phyloP scores from a whole-genome alignment of 2,797 vertebrate species.

The Dryobates pubescens region DNA sequence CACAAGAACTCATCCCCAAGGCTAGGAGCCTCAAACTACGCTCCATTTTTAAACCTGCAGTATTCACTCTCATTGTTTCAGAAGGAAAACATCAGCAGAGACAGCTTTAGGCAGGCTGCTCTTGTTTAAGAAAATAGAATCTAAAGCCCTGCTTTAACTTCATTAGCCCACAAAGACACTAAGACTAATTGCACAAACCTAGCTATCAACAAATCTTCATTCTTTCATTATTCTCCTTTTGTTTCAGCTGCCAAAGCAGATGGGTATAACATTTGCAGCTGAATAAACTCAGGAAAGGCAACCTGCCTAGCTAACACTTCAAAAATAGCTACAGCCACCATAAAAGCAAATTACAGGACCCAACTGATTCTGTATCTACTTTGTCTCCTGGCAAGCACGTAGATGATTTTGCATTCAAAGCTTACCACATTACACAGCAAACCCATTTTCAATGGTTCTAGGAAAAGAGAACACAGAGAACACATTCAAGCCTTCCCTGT shows the following conservation, averaged over 20 bases:
- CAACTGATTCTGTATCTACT: neutral
- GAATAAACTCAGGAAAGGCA: neutral
- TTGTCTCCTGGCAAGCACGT: neutral
- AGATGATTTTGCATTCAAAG: neutral
- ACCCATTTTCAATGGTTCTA: neutral
- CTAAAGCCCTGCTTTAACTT: slow-evolving; percentile 23
- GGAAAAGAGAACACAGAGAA: neutral
- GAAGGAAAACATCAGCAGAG: neutral
- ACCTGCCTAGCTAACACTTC: neutral
- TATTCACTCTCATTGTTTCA: neutral
- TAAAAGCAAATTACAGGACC: neutral
- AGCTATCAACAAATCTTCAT: slow-evolving; percentile 16
- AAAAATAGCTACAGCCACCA: neutral
- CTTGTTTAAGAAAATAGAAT: neutral
- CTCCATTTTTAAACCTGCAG: slow-evolving; percentile 34
- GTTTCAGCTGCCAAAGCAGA: neutral
- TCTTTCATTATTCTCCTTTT: slow-evolving; percentile 20
- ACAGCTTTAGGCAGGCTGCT: neutral
- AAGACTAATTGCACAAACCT: neutral
- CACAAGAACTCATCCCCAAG: slow-evolving; percentile 1
- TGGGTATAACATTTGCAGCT: neutral
- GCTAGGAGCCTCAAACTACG: neutral
- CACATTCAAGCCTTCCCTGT: neutral
- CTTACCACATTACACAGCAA: neutral
- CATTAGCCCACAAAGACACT: slow-evolving; percentile 6